Conservation (phyloP, 2,113 vertebrate genomes). For the Dryoscopus gambensis region DNA sequence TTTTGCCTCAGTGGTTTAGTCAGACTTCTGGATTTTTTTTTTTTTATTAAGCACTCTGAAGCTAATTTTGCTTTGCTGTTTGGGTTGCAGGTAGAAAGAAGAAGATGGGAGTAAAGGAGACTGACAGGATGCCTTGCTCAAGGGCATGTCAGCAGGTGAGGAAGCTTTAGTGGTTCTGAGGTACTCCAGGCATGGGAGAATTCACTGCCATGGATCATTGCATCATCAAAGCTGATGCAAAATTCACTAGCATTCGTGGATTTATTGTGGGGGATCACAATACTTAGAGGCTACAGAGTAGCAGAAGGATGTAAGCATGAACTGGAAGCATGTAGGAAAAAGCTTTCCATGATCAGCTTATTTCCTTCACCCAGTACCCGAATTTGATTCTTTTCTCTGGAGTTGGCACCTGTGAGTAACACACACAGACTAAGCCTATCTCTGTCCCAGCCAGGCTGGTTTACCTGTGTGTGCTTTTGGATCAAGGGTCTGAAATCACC, state of each 20-base stretch:
- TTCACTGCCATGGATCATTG: neutral
- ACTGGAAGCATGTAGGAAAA: neutral
- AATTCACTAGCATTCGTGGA: neutral
- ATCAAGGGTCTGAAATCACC: neutral
- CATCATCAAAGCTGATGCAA: neutral
- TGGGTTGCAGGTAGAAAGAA: conserved; percentile 16
- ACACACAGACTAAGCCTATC: neutral
- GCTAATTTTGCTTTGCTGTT: neutral
- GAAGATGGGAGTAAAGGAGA: neutral
- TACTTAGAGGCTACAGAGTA: neutral
- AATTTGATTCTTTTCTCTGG: neutral
- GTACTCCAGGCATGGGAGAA: neutral
- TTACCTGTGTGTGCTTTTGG: neutral
- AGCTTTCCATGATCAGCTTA: neutral
- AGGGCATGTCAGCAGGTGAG: conserved; percentile 34
- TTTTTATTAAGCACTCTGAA: neutral
- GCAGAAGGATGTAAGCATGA: neutral
- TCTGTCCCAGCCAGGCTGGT: neutral
- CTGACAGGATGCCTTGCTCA: neutral
- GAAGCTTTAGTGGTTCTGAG: neutral
- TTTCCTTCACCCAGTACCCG: neutral
- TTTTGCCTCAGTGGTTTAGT: neutral
- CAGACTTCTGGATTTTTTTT: neutral
- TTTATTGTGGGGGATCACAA: neutral
- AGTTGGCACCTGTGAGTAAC: neutral